A percentile compares a stretch with the other conserved stretches of the same genome.
phyloP scores from a whole-genome alignment of 2,113 vertebrate genomes.

The Solenodon paradoxus region DNA sequence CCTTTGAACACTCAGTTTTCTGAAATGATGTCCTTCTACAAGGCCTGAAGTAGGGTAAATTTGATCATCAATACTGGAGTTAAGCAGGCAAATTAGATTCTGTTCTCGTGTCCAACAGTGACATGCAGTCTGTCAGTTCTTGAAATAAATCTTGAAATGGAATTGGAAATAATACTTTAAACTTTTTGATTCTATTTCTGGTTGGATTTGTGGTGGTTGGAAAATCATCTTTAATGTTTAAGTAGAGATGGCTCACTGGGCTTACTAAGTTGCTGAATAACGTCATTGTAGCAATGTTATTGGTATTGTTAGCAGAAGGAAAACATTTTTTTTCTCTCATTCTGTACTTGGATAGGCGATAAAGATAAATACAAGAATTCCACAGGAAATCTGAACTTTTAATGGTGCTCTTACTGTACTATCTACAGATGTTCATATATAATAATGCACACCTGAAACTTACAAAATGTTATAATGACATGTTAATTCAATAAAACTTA shows the following conservation, averaged over 20 bases:
- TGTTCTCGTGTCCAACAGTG: neutral
- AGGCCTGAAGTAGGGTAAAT: neutral
- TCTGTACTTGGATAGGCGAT: conserved; percentile 38
- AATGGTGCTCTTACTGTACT: too few relatives aligned
- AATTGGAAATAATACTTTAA: conserved; percentile 10
- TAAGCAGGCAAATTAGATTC: neutral
- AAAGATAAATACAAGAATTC: conserved; percentile 42
- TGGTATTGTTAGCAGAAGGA: conserved; percentile 18
- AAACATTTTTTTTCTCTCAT: neutral
- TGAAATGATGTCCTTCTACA: conserved; percentile 24
- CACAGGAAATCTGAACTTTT: too few relatives aligned
- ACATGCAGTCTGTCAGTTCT: neutral
- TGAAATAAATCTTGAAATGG: neutral
- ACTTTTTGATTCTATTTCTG: neutral
- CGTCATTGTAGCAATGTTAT: neutral
- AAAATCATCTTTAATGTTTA: neutral
- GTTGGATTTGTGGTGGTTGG: neutral
- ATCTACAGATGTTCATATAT: too few relatives aligned
- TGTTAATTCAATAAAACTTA: too few relatives aligned
- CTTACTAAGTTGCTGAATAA: conserved; percentile 45
- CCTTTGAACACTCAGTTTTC: conserved; percentile 50
- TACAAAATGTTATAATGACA: too few relatives aligned
- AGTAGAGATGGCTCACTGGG: neutral
- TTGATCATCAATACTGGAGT: neutral
- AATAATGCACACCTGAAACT: too few relatives aligned